Evolutionary conservation across 2,888 invertebrate species (phyloP), one percentile per base, ranked within the genome.

Genomic region (Eupithecia insigniata): DNA sequence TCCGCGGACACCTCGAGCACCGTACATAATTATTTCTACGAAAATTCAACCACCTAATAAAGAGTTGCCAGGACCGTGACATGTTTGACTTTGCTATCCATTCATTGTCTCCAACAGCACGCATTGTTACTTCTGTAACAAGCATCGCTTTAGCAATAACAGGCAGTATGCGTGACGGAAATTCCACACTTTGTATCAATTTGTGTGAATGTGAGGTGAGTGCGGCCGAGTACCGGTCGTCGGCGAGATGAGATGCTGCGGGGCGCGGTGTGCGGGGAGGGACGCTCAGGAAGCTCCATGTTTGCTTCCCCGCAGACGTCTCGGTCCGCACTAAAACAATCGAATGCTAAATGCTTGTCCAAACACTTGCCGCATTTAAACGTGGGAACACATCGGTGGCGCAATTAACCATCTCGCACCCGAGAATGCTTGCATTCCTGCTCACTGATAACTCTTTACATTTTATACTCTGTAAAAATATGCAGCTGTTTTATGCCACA

Each of bases 311-410:
- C 83, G 87, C 89, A 88, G 91, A 90, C 90, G 89, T 90, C 91
- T 91, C 89, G 88, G 89, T 86, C 89, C 88, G 89, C 92, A 91
- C 93, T 93, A 93, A 94, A 92, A 94, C 93, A 94, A 94, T 94
- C 94, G 92, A 92, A 90, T 90, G 94, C 92, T 94, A 94, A 94
- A 90, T 88, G 92, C 84, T 88, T 89, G 84, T 86, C 85, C 92
- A 94, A 94, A 94, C 93, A 93, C 86, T 85, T 84, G 89, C 89
- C 87, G 90, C 92, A 90, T 89, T 92, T 90, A 90, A 90, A 91
- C 93, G 93, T 93, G 94, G 93, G 93, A 93, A 93, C 88, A 88
- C 85, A 87, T 85, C 88, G 88, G 87, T 90, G 90, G 89, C 87
- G 91, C 92, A 92, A 93, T 93, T 92, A 91, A 88, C 82, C 87